Conservation (phyloP, 2,113 vertebrate genomes). For the Fulica atra region DNA sequence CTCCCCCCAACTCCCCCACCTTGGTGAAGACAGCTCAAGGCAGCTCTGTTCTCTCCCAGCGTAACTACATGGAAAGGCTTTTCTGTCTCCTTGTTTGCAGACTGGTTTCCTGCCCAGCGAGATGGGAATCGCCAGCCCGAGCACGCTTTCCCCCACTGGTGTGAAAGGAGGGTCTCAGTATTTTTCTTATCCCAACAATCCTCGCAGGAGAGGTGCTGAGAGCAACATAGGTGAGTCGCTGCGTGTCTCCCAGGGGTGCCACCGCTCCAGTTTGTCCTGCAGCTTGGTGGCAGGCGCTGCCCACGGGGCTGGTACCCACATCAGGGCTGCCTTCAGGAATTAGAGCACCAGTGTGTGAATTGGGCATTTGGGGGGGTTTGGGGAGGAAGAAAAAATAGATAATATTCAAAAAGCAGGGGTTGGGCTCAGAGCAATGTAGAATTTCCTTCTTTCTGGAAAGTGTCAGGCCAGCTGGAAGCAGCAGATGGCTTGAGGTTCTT, state of each 20-base stretch:
- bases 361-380: neutral
- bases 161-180: conserved; percentile 89
- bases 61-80: neutral
- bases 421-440: neutral
- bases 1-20: neutral
- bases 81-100: conserved; percentile 66
- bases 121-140: conserved; percentile 87
- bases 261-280: fast-evolving
- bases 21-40: neutral
- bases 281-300: neutral
- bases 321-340: neutral
- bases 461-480: neutral
- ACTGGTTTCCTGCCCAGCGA: conserved; percentile 89
- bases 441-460: neutral
- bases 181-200: conserved; percentile 90
- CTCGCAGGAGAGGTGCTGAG: conserved; percentile 91
- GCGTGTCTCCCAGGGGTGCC: fast-evolving
- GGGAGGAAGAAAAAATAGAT: too few species aligned
- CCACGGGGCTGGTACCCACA: fast-evolving
- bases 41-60: neutral
- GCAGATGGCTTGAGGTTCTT: neutral
- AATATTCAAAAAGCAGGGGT: neutral
- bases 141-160: conserved; percentile 91
- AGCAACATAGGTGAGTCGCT: conserved; percentile 83
- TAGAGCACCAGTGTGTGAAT: neutral